A percentile compares a stretch with the other conserved stretches of the same genome.
Conservation (phyloP, 2,888 invertebrate species). For the Sepiola atlantica region DNA sequence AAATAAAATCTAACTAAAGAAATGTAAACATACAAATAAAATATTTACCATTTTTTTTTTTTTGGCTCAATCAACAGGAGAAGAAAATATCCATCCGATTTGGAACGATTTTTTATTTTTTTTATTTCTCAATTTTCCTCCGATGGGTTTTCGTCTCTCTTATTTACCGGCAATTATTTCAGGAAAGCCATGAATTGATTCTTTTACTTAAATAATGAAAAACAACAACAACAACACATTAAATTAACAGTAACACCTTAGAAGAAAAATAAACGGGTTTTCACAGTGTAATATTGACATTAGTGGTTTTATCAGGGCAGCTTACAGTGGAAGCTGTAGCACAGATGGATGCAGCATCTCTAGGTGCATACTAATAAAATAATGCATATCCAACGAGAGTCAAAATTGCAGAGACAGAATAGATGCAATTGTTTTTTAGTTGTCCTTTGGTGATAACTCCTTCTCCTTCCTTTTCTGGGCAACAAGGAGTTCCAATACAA, state of each 20-base stretch:
- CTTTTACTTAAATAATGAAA: background rate
- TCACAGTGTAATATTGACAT: background rate
- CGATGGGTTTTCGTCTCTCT: background rate
- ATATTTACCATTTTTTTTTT: background rate
- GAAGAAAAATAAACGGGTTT: background rate
- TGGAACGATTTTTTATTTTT: background rate
- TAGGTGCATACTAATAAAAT: background rate
- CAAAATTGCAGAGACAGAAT: constrained; percentile 14
- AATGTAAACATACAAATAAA: background rate
- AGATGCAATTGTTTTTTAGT: background rate
- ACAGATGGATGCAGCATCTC: constrained; percentile 11
- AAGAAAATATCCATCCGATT: background rate
- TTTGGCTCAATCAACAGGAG: background rate
- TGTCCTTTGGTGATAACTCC: background rate
- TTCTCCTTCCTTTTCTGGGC: constrained; percentile 32
- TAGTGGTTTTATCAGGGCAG: background rate
- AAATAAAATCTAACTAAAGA: background rate
- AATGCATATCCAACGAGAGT: constrained; percentile 2
- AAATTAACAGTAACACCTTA: background rate
- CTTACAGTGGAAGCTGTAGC: constrained; percentile 15
- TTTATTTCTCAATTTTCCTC: background rate
- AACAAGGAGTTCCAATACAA: background rate
- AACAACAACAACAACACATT: background rate
- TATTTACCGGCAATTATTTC: background rate
- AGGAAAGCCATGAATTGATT: background rate